Evolutionary conservation across 2,797 vertebrate species (phyloP).

Genomic region (Graptemys geographica): DNA sequence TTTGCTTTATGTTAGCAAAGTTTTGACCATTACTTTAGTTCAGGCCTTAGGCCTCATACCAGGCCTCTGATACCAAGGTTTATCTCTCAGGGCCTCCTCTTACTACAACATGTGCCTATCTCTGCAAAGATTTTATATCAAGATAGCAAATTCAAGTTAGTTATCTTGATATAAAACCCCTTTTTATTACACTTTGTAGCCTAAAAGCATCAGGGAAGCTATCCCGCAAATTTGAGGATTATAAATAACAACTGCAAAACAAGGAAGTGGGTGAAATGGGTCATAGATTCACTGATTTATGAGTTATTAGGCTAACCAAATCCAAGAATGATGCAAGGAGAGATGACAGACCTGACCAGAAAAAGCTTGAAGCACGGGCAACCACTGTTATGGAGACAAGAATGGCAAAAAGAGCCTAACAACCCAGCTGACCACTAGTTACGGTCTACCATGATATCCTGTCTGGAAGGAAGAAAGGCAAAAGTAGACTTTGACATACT

Average conservation of each 20-base stretch:
- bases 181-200: neutral
- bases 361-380: neutral
- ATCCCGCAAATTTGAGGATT: neutral
- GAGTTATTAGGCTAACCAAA: neutral
- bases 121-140: neutral
- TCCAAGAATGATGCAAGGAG: neutral
- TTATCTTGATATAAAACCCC: neutral
- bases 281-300: neutral
- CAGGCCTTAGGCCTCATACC: too few relatives aligned
- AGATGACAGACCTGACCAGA: fast-evolving
- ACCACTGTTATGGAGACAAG: neutral
- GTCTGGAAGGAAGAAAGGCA: fast-evolving
- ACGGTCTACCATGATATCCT: neutral
- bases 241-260: neutral
- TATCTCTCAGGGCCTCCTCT: too few relatives aligned
- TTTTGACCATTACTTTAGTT: too few relatives aligned
- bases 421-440: neutral
- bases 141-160: neutral
- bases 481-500: neutral
- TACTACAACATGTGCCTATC: neutral
- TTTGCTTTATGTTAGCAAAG: too few relatives aligned
- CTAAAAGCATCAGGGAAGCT: neutral
- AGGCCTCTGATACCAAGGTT: too few relatives aligned
- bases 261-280: neutral
- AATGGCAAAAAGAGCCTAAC: neutral